Percentiles rank a stretch among this genome's conserved stretches.
Conservation (phyloP, 37 sponge, comb jelly and placozoan genomes). For the Beroe forskalii region DNA sequence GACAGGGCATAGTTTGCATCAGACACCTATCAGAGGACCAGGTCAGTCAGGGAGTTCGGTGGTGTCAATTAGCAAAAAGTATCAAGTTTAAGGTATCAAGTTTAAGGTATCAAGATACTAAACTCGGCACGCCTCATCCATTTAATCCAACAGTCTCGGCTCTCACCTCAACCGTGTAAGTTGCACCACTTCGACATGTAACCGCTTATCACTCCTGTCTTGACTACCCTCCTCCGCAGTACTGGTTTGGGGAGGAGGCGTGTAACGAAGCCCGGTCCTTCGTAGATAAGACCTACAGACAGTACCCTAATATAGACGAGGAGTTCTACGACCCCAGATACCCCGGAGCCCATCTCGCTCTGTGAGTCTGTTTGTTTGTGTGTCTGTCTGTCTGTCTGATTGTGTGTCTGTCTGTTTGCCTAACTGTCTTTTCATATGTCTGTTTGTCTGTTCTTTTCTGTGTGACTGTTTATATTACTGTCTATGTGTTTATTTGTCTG, state of each 20-base stretch:
- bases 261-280: conserved; percentile 12
- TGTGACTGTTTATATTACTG: not conserved
- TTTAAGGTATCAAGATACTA: too few species aligned
- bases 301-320: not conserved
- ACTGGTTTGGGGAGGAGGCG: conserved; percentile 15
- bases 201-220: too few species aligned
- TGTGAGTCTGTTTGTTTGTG: conserved; percentile 2
- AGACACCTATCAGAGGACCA: conserved; percentile 16
- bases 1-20: conserved; percentile 12
- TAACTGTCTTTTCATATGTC: too few species aligned
- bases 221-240: not conserved
- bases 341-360: not conserved
- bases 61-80: too few species aligned
- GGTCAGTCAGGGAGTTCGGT: too few species aligned
- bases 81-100: too few species aligned
- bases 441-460: not conserved
- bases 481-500: not conserved
- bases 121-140: too few species aligned
- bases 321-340: conserved; percentile 9
- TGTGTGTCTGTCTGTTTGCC: not conserved
- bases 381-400: not conserved
- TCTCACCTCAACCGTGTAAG: too few species aligned
- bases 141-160: not conserved
- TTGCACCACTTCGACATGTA: too few species aligned
- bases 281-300: not conserved